Conservation (phyloP, 2,888 invertebrate species). For the Calliopum simillimum region DNA sequence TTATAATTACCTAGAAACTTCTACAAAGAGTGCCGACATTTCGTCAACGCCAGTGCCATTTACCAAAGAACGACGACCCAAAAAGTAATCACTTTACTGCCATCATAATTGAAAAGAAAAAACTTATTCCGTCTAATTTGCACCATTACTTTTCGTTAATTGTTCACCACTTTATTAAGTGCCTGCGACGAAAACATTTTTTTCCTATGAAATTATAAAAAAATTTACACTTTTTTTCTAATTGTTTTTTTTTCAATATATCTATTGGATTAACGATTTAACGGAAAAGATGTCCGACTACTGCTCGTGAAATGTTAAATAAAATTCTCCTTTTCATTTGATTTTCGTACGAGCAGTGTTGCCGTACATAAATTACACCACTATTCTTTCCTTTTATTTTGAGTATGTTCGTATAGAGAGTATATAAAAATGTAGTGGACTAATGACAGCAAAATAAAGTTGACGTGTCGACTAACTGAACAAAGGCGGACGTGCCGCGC, state of each 20-base stretch:
- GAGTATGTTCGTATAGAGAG: no score
- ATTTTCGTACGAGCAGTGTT: no score
- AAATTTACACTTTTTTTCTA: not conserved
- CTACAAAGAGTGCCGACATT: no score
- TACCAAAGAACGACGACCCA: slow-evolving; percentile 13
- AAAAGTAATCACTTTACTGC: slow-evolving; percentile 12
- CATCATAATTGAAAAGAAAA: slow-evolving; percentile 8
- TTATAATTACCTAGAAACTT: no score
- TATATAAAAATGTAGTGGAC: no score
- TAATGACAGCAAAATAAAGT: no score
- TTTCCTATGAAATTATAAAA: not conserved
- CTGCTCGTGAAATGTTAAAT: no score
- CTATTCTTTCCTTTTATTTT: no score
- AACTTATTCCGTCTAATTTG: not conserved
- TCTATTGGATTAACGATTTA: slow-evolving; percentile 5
- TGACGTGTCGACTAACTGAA: no score
- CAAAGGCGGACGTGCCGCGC: no score
- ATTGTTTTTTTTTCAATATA: slow-evolving; percentile 3
- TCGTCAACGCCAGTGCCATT: no score
- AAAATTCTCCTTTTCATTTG: slow-evolving; percentile 14
- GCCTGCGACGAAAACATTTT: not conserved
- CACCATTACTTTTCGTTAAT: not conserved
- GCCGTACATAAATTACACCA: no score
- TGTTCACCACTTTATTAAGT: not conserved
- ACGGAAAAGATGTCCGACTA: slow-evolving; percentile 31